Base-by-base conservation (phyloP, 2,797 vertebrate genomes). In the Myotis vivesi region DNA sequence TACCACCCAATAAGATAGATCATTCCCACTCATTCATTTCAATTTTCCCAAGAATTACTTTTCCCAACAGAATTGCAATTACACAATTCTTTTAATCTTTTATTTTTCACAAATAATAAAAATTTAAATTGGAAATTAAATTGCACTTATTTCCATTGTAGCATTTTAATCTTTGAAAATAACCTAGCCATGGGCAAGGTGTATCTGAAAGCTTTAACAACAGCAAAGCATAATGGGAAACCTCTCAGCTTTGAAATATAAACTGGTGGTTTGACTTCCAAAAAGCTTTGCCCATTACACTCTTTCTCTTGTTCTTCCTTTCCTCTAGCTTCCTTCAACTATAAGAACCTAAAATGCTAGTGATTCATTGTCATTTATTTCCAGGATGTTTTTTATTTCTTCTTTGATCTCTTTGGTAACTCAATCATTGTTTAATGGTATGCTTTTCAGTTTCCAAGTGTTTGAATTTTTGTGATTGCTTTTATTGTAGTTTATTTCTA, bases 111-210 rank as follows among this genome's bases (percentile, higher is more conserved):
- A 86, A 57, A 88, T 76, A 84, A 82, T 82, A 28, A 11, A 72
- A 87, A 89, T 92, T 87, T 87, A 76, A 91, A 84, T 94, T 77
- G 57, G 64, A 51, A 94, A 92, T 95, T 75, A 82, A 95, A 76
- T 79, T 87, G 30, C n/a, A 92, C 80, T 87, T 86, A 87, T 87
- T 81, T 95, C 25, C n/a, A 92, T 20, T 93, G 97, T 75, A 94
- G 69, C 49, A 76, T 84, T 87, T 94, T 55, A 93, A 92, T 77
- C 64, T 90, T 93, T 87, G 59, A 72, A 93, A 97, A 69, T 92
- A 95, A 38, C 44, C 57, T 89, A 90, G 57, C 73, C 69, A 89
- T 0, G n/a, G 55, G 90, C 73, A 95, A 94, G 28, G 10, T 82
- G 2, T 49, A 62, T 38, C 28, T 72, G 57, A 96, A 92, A 95